phyloP scores from a whole-genome alignment of 2,113 vertebrate genomes.

The Bos taurus region ARS-UCD2.0 NC_037334.1:43333001-43333500 shows the following conservation, averaged over 20 bases:
- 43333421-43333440: neutral
- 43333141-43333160: neutral
- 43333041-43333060: neutral
- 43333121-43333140: neutral
- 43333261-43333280: neutral
- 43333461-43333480: neutral
- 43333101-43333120: neutral
- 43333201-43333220: neutral
- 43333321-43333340: neutral
- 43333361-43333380: neutral
- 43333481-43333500: accelerated
- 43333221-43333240: neutral
- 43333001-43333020: neutral
- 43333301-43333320: neutral
- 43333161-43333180: neutral
- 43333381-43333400: neutral
- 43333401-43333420: neutral
- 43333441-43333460: neutral
- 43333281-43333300: accelerated
- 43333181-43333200: neutral
- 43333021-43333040: neutral
- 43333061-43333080: neutral
- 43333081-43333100: neutral
- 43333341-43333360: neutral
- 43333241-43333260: neutral